A percentile compares a stretch with the other conserved stretches of the same genome.
Evolutionary conservation across 2,797 vertebrate genomes (phyloP).

Genomic region (Lithobates sylvaticus): DNA sequence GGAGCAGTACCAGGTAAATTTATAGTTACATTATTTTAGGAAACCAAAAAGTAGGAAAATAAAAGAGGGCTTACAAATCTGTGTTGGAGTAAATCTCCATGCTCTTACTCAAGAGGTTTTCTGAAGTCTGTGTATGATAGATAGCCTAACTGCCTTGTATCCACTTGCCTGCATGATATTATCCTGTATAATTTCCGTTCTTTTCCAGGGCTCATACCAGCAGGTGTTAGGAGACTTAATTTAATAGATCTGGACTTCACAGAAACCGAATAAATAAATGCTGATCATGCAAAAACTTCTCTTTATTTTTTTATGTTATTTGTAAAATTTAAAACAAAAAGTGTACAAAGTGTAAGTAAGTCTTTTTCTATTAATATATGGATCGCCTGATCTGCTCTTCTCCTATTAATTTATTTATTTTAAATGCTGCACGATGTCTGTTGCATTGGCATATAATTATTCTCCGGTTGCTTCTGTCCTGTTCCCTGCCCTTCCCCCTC

Average conservation of each 20-base stretch:
- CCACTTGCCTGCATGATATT: constrained; percentile 57
- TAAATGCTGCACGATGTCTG: too few species aligned
- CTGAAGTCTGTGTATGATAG: constrained; percentile 49
- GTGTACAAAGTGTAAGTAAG: too few species aligned
- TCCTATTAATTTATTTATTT: too few species aligned
- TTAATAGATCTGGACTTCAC: constrained; percentile 54
- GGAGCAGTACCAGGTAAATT: constrained; percentile 7
- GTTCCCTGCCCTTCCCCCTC: too few species aligned
- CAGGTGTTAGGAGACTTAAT: constrained; percentile 58
- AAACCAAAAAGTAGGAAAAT: constrained; percentile 16
- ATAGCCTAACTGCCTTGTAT: constrained; percentile 47
- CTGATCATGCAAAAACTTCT: constrained; percentile 39
- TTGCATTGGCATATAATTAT: too few species aligned
- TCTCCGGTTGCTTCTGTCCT: too few species aligned
- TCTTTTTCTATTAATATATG: too few species aligned
- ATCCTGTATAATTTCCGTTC: constrained; percentile 60
- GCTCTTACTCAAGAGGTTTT: constrained; percentile 50
- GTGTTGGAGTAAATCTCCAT: constrained; percentile 27
- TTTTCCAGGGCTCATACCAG: constrained; percentile 41
- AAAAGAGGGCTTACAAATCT: constrained; percentile 17
- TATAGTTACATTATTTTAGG: constrained; percentile 26
- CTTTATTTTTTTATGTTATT: too few species aligned
- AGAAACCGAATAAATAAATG: too few species aligned
- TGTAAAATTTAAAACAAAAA: not conserved
- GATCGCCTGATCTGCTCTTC: too few species aligned